Evolutionary conservation across 2,797 vertebrate genomes (phyloP).

Genomic region (Artibeus lituratus): DNA sequence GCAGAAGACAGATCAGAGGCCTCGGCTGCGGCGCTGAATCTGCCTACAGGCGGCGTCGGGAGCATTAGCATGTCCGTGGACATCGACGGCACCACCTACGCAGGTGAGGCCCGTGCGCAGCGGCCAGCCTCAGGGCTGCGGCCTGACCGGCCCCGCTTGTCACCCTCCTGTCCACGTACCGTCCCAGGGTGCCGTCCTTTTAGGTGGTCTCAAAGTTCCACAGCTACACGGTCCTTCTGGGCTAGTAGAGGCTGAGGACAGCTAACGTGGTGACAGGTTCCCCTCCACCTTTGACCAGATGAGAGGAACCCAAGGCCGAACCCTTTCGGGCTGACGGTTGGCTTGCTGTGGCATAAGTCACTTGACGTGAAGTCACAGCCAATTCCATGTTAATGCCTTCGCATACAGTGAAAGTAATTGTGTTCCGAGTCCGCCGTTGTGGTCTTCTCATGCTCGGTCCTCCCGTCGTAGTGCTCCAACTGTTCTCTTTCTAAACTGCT

Average conservation of each 20-base stretch:
- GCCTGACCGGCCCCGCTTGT: not conserved
- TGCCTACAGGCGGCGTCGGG: conserved; percentile 90
- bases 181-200: not conserved
- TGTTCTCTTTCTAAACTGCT: not conserved
- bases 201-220: not conserved
- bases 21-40: conserved; percentile 88
- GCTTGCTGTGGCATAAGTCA: not conserved
- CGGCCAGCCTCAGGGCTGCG: not conserved
- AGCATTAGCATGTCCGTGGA: conserved; percentile 98
- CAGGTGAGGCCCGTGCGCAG: conserved; percentile 84
- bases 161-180: not conserved
- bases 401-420: not conserved
- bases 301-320: not conserved
- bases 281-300: not conserved
- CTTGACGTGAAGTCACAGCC: not conserved
- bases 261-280: not conserved
- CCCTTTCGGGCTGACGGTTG: not conserved
- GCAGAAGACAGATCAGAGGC: conserved; percentile 92
- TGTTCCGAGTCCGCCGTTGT: rapidly evolving
- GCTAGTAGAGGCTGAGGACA: not conserved
- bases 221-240: not conserved
- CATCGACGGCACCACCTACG: conserved; percentile 94
- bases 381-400: not conserved
- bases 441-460: not conserved
- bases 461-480: not conserved